These are phyloP conservation scores for Germaria angustata DNA, from an alignment of 2,888 invertebrate species.

Conservation along the genomic window DNA sequence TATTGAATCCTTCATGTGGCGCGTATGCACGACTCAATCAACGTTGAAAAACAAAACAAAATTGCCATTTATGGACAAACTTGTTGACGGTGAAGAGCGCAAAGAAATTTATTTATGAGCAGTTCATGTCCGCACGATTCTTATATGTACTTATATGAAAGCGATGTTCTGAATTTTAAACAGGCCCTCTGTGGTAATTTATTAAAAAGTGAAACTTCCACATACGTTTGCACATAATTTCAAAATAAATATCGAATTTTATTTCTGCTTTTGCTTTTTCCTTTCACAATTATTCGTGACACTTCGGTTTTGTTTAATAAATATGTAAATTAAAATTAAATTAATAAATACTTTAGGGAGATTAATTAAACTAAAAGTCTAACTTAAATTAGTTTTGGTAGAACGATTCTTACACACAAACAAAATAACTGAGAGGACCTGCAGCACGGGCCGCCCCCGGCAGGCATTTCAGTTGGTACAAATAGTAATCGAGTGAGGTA, in stretches of 20 bases:
- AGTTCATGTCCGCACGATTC: conserved; percentile 35
- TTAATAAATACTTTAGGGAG: conserved; percentile 59
- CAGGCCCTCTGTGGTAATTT: neutral
- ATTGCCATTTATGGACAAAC: neutral
- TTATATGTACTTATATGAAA: conserved; percentile 6
- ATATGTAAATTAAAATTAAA: conserved; percentile 65
- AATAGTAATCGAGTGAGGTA: conserved; percentile 13
- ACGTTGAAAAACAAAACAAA: neutral
- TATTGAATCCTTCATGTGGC: neutral
- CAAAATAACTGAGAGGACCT: neutral
- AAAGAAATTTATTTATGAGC: conserved; percentile 15
- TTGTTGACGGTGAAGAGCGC: conserved; percentile 10
- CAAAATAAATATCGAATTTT: conserved; percentile 50
- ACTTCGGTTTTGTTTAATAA: conserved; percentile 46
- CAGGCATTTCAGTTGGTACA: neutral
- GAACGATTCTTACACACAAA: conserved; percentile 60
- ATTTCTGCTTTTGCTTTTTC: conserved; percentile 6
- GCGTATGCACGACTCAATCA: neutral
- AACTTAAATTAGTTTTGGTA: conserved; percentile 76
- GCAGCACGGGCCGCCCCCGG: neutral
- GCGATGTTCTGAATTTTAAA: conserved; percentile 60
- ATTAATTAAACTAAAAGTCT: conserved; percentile 50
- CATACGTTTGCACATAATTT: conserved; percentile 8
- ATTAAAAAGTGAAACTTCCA: conserved; percentile 62
- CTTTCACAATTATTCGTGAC: conserved; percentile 43